Evolutionary conservation across 2,113 vertebrate species (phyloP).

Genomic region (Scartelaos histophorus): DNA sequence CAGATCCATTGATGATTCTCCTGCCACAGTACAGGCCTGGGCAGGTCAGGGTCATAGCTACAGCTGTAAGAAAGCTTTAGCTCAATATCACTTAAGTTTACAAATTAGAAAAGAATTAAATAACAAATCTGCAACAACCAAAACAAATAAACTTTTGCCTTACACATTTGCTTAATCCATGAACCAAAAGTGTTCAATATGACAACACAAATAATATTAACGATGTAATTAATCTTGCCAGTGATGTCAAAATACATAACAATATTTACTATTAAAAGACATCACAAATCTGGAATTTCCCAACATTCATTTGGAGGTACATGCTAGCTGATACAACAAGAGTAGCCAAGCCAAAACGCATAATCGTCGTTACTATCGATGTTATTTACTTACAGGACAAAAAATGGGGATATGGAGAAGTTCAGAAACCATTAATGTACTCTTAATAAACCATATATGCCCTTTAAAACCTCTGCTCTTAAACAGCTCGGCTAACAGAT

Average conservation of each 20-base stretch:
- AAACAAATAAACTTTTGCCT: neutral
- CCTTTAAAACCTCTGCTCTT: neutral
- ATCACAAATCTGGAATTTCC: neutral
- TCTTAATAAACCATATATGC: neutral
- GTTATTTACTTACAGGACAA: neutral
- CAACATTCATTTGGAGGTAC: neutral
- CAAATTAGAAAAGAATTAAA: neutral
- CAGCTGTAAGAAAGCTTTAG: conserved; percentile 68
- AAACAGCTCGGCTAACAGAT: neutral
- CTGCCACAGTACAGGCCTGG: conserved; percentile 90
- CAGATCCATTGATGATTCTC: conserved; percentile 74
- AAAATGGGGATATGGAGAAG: neutral
- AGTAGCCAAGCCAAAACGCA: neutral
- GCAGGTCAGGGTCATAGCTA: conserved; percentile 85
- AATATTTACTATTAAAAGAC: neutral
- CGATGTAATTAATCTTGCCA: neutral
- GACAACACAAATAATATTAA: neutral
- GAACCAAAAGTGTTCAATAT: neutral
- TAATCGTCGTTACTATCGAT: neutral
- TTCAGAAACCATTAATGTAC: neutral
- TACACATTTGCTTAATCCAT: neutral
- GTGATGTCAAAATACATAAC: neutral
- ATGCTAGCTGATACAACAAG: neutral
- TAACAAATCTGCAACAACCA: no score
- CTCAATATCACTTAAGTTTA: neutral